phyloP scores from a whole-genome alignment of 2,888 invertebrate species.

The Tenthredo livida region DNA sequence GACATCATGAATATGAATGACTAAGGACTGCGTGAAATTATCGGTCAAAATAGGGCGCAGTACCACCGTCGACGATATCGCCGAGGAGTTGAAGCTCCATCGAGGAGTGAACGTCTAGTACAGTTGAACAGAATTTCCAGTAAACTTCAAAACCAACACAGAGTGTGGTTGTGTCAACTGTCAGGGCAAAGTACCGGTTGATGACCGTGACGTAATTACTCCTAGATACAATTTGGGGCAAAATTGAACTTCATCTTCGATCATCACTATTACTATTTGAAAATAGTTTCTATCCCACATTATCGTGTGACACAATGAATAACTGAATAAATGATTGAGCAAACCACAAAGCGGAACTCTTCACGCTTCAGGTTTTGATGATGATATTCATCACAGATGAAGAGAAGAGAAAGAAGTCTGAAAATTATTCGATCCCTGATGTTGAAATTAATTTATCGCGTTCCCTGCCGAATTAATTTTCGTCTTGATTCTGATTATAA shows the following conservation, averaged over 20 bases:
- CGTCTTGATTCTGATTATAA: constrained; percentile 26
- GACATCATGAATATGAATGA: neutral
- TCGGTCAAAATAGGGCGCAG: neutral
- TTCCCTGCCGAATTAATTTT: neutral
- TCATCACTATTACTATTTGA: neutral
- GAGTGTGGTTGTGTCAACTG: neutral
- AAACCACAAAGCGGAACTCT: no score
- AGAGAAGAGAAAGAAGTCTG: neutral
- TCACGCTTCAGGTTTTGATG: neutral
- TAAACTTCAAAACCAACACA: constrained; percentile 18
- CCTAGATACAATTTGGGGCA: neutral
- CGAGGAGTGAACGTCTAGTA: neutral
- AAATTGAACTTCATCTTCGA: neutral
- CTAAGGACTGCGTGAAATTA: neutral
- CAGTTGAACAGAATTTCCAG: constrained; percentile 22
- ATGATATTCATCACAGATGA: neutral
- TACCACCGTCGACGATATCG: neutral
- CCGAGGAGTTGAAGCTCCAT: neutral
- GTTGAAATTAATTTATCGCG: constrained; percentile 3
- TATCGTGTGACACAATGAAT: no score
- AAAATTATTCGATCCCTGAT: neutral
- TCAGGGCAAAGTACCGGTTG: neutral
- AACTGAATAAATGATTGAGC: no score
- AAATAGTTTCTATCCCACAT: no score
- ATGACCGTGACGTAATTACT: constrained; percentile 11